These are phyloP conservation scores for Epizoanthus scotinus DNA, from an alignment of 92 coral and sea anemone species.

Conservation along the genomic window DNA sequence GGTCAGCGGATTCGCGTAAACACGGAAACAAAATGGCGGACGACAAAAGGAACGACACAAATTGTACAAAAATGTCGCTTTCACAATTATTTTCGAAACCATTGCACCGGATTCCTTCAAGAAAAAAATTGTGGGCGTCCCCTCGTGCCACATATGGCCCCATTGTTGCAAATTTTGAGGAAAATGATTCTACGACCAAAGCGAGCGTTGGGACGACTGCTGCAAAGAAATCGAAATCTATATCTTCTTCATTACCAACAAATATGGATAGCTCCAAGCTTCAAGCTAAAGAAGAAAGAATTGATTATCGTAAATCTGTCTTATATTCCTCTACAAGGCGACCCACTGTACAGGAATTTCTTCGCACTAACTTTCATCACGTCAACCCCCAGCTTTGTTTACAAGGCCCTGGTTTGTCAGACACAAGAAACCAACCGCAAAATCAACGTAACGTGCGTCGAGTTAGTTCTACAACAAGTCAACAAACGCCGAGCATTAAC, in stretches of 20 bases:
- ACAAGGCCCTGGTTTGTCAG: conserved; percentile 27
- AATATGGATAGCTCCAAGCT: neutral
- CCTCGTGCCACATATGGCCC: neutral
- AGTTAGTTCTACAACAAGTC: neutral
- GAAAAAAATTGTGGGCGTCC: conserved; percentile 68
- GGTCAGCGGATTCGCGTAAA: conserved; percentile 46
- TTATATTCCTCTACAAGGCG: conserved; percentile 51
- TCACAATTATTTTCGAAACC: conserved; percentile 56
- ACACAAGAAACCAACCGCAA: conserved; percentile 20
- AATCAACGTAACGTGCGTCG: conserved; percentile 18
- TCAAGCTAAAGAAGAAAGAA: neutral
- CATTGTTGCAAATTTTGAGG: neutral
- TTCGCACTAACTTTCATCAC: conserved; percentile 60
- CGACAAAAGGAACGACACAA: conserved; percentile 10
- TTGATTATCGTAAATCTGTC: conserved; percentile 38
- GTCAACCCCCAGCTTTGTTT: conserved; percentile 33
- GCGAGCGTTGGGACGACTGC: neutral
- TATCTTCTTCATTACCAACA: neutral
- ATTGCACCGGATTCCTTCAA: conserved; percentile 53
- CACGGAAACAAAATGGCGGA: conserved; percentile 49
- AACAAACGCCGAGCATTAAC: neutral
- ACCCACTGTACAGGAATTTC: conserved; percentile 68
- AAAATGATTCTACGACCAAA: too few relatives aligned
- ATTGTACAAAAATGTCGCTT: conserved; percentile 25
- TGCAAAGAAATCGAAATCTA: neutral